Percentiles rank a stretch among this genome's conserved stretches.
phyloP scores from a whole-genome alignment of 1,140 invertebrate genomes.

The Meloidogyne hapla region DNA sequence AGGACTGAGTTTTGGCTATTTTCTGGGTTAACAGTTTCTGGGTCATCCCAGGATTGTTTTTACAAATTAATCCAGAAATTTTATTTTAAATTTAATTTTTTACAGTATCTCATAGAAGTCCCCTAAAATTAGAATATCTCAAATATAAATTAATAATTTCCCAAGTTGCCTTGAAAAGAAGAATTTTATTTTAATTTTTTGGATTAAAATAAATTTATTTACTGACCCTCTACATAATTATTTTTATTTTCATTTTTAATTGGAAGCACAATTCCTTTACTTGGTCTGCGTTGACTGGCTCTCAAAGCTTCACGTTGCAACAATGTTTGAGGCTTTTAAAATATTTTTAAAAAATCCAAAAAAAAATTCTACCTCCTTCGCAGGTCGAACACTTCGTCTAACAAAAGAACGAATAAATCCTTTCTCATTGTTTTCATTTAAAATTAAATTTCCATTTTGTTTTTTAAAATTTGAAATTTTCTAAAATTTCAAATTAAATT shows the following conservation, averaged over 20 bases:
- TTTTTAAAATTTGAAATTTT: constrained; percentile 17
- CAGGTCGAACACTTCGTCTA: constrained; percentile 11
- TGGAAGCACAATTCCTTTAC: constrained; percentile 16
- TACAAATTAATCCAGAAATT: too few species aligned
- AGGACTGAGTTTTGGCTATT: too few species aligned
- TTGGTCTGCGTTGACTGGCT: constrained; percentile 19
- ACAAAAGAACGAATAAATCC: constrained; percentile 16
- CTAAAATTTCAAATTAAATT: constrained; percentile 1
- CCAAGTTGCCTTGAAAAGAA: too few species aligned
- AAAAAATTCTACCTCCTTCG: not conserved
- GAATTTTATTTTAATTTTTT: too few species aligned
- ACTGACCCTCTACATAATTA: not conserved
- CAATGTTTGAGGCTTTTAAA: not conserved
- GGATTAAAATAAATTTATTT: not conserved
- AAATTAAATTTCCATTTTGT: not conserved
- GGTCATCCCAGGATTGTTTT: too few species aligned
- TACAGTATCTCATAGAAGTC: too few species aligned
- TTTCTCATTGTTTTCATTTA: not conserved
- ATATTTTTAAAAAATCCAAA: constrained; percentile 6
- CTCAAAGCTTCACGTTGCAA: constrained; percentile 19
- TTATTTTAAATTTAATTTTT: too few species aligned
- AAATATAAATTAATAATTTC: too few species aligned
- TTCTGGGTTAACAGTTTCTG: too few species aligned
- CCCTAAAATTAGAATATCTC: too few species aligned
- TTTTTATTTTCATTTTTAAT: not conserved